These are phyloP conservation scores for Sorex maritimensis DNA, from an alignment of 2,797 vertebrate genomes.

Conservation along the genomic window DNA sequence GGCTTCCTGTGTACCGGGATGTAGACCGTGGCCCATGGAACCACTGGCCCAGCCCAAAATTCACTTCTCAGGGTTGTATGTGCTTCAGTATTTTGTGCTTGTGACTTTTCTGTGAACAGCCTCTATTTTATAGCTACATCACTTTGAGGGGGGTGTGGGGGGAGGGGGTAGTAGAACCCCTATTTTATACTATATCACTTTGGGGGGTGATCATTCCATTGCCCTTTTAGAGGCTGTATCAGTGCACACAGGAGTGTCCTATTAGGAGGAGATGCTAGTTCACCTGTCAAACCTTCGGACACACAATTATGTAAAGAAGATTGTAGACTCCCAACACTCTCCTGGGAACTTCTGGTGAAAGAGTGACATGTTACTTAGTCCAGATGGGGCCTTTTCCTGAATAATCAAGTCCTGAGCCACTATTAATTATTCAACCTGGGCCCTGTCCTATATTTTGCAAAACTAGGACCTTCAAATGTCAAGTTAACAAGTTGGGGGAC, in stretches of 20 bases:
- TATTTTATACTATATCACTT: neutral
- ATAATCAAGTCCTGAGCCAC: neutral
- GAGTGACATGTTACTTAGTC: neutral
- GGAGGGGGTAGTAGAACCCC: neutral
- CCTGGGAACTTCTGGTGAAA: neutral
- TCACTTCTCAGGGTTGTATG: neutral
- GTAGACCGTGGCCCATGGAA: too few relatives aligned
- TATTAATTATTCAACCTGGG: neutral
- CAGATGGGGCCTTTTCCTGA: neutral
- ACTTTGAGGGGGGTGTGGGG: neutral
- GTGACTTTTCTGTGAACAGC: neutral
- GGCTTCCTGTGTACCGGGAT: neutral
- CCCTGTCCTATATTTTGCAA: slow-evolving; percentile 1
- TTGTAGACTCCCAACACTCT: neutral
- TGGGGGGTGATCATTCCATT: neutral
- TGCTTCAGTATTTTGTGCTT: neutral
- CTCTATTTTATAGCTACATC: neutral
- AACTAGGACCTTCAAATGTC: neutral
- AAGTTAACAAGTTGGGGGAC: neutral
- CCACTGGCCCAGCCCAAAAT: neutral
- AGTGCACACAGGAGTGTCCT: neutral
- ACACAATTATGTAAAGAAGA: neutral
- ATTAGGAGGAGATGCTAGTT: neutral
- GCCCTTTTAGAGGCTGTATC: neutral
- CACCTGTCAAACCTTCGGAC: too few relatives aligned